Evolutionary conservation across 1,140 invertebrate genomes (phyloP), one percentile per base, ranked within the genome.

Genomic region (Drosophila seguyi): DNA sequence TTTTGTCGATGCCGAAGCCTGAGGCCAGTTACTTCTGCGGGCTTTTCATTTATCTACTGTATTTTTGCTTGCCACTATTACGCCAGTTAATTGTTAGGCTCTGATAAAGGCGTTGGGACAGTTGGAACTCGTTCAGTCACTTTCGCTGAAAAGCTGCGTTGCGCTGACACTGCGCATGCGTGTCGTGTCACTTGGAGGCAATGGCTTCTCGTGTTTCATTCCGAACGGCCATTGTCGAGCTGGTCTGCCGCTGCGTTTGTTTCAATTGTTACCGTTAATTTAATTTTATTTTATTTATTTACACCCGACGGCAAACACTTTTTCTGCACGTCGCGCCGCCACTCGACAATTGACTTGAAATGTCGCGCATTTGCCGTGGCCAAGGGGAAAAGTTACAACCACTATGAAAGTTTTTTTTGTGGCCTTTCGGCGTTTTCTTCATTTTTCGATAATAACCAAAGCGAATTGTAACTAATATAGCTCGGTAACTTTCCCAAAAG

Each of bases 91-190:
- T 67, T 69, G 76, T 78, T 73, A 69, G 61, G 71, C 57, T 63
- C 63, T 63, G 72, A 77, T 80, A 87, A 88, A 88, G 71, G 67
- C 78, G 75, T 58, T 75, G 44, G 52, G 69, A 90, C 74, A 90
- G 81, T 90, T 80, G 81, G 59, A 91, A 91, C 88, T 84, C 44
- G 88, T 81, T 91, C 72, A 91, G 78, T 91, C 86, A 91, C 88
- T 91, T 91, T 91, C 88, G 83, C 88, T 91, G 71, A 91, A 91
- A 79, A 79, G 57, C 75, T 67, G 73, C 67, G 48, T 52, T 62
- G 56, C 59, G 52, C 73, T 77, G 60, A 78, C 76, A 84, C 66
- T 74, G 84, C 56, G 62, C 69, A 66, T 81, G 57, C 71, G 73
- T 78, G 50, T 18, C 73, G 25, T 52, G 48, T 34, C 44, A 50